These are phyloP conservation scores for Mastacembelus armatus DNA, from an alignment of 2,797 vertebrate genomes.

Conservation along the genomic window DNA sequence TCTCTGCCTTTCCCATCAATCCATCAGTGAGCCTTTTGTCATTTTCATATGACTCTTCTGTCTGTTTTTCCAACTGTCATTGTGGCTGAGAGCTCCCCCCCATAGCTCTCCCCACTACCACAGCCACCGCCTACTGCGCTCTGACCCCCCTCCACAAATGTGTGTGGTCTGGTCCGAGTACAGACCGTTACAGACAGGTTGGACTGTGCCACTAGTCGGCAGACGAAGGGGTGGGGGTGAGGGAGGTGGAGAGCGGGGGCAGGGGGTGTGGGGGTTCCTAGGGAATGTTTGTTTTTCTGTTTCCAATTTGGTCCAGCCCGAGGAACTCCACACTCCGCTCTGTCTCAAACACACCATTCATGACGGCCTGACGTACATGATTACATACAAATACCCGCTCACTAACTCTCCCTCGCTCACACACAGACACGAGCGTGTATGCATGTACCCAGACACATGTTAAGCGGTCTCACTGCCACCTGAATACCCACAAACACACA, in stretches of 20 bases:
- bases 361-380: constrained; percentile 78
- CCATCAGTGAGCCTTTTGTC: constrained; percentile 59
- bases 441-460: constrained; percentile 1
- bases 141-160: constrained; percentile 48
- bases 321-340: constrained; percentile 83
- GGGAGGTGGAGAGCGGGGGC: constrained; percentile 55
- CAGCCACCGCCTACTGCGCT: constrained; percentile 38
- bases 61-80: constrained; percentile 75
- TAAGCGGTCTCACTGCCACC: neutral
- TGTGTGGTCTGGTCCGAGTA: constrained; percentile 81
- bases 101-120: constrained; percentile 7
- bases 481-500: constrained; percentile 1
- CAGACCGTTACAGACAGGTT: constrained; percentile 83
- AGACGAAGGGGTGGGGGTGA: constrained; percentile 50
- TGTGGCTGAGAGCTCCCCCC: constrained; percentile 33
- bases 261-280: constrained; percentile 72
- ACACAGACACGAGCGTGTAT: constrained; percentile 4
- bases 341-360: constrained; percentile 84
- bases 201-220: constrained; percentile 75
- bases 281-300: constrained; percentile 85
- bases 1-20: constrained; percentile 60
- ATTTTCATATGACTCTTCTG: constrained; percentile 58
- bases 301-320: constrained; percentile 83
- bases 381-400: constrained; percentile 72
- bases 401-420: constrained; percentile 18